Base-by-base conservation (phyloP, 1,140 invertebrate species). In the Caerostris darwini region DNA sequence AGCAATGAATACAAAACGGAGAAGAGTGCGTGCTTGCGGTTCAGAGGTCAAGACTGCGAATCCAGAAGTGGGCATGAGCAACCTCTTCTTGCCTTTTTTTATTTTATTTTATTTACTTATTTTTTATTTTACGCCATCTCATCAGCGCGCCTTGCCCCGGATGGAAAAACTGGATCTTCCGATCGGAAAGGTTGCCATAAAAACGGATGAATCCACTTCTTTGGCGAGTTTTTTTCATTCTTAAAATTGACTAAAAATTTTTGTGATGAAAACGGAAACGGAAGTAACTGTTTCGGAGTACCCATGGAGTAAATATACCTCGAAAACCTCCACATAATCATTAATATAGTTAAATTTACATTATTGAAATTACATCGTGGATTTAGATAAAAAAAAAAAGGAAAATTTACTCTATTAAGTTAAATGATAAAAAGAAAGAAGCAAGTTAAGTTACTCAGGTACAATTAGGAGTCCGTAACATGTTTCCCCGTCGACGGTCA, bases 91-190 rank as follows among this genome's bases (percentile, higher is more conserved):
- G 17, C 14, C 5, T 17, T 12, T 6, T n/a, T 64, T 64, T 64
- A 17, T 1, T 64, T n/a, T 61, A 3, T 10, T 64, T 67, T 5
- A 6, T 5, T 67, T 67, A 17, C 17, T 67, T 34, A 34, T 34
- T 34, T 34, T 34, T 34, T 34, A 34, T 34, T 34, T 34, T 34
- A 34, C 34, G 34, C 34, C 34, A 14, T 58, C 10, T 57, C 82
- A 50, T n/a, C 54, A 85, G 17, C 17, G 56, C 56, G 53, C 4
- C 17, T 17, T 58, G 56, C 19, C 82, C 82, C 82, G 82, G 82
- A 85, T 85, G 82, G 34, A 34, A 34, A 85, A 85, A 85, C 82
- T 85, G 6, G 82, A 85, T n/a, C 53, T 85, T 58, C 8, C 6
- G 3, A n/a, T 19, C 58, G 14, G 17, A 14, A 57, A 56, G 82